These are phyloP conservation scores for Odontesthes bonariensis DNA, from an alignment of 2,113 vertebrate species.

Conservation along the genomic window DNA sequence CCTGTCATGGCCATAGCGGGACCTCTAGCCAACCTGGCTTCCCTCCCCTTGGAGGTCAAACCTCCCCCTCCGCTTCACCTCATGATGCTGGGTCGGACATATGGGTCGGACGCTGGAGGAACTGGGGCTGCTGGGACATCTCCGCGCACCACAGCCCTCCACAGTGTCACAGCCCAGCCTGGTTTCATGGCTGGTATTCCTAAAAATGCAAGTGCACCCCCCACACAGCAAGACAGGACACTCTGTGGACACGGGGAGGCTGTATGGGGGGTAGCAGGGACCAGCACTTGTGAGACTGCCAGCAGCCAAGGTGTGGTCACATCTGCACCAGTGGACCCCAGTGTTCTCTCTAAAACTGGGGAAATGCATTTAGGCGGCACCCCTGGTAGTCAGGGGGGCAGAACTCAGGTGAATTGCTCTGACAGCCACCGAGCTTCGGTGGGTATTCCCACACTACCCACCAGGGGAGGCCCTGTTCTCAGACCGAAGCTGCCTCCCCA, in stretches of 20 bases:
- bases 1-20: conserved; percentile 42
- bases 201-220: conserved; percentile 36
- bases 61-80: conserved; percentile 78
- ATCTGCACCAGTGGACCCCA: conserved; percentile 45
- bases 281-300: conserved; percentile 54
- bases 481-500: conserved; percentile 71
- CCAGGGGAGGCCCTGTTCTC: conserved; percentile 65
- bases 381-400: conserved; percentile 68
- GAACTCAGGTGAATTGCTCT: conserved; percentile 75
- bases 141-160: conserved; percentile 45
- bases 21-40: conserved; percentile 68
- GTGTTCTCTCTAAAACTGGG: conserved; percentile 38
- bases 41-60: conserved; percentile 75
- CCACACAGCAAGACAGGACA: conserved; percentile 60
- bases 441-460: conserved; percentile 53
- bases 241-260: conserved; percentile 59
- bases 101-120: conserved; percentile 56
- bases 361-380: conserved; percentile 51
- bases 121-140: conserved; percentile 44
- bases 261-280: conserved; percentile 48
- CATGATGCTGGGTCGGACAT: conserved; percentile 74
- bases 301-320: conserved; percentile 42
- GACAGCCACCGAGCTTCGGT: conserved; percentile 62
- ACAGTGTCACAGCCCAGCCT: conserved; percentile 56
- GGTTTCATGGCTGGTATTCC: conserved; percentile 51